phyloP scores from a whole-genome alignment of 64 coral and sea anemone genomes.

The Dendronephthya gigantea region DNA sequence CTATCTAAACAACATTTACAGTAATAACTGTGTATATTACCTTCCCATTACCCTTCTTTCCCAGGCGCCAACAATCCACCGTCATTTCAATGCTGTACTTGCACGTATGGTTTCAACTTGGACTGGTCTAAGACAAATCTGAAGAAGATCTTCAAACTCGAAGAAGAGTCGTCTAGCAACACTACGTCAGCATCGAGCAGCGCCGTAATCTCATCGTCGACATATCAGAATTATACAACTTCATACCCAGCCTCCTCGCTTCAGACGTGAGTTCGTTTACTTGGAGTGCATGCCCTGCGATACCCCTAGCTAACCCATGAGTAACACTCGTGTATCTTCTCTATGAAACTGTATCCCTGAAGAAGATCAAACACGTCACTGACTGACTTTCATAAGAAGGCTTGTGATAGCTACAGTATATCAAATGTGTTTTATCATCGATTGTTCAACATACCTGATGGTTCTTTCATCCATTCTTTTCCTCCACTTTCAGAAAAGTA shows the following conservation, averaged over 20 bases:
- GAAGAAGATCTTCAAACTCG: constrained; percentile 63
- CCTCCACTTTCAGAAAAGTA: too few relatives aligned
- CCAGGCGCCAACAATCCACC: constrained; percentile 69
- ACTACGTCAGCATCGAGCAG: not conserved
- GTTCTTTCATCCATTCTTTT: too few relatives aligned
- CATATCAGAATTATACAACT: not conserved
- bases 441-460: too few relatives aligned
- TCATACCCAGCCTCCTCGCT: not conserved
- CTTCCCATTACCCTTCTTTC: not conserved
- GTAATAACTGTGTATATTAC: too few relatives aligned
- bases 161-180: not conserved
- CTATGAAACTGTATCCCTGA: too few relatives aligned
- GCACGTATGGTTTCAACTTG: constrained; percentile 91
- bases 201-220: not conserved
- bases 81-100: constrained; percentile 80
- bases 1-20: too few relatives aligned
- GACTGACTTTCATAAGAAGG: too few relatives aligned
- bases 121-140: constrained; percentile 94
- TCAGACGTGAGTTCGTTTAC: not conserved
- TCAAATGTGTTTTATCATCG: too few relatives aligned
- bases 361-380: too few relatives aligned
- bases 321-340: too few relatives aligned
- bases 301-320: not conserved
- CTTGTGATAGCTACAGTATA: not conserved
- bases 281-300: not conserved